phyloP scores from a whole-genome alignment of 2,888 invertebrate genomes.

The Vanessa cardui region DNA sequence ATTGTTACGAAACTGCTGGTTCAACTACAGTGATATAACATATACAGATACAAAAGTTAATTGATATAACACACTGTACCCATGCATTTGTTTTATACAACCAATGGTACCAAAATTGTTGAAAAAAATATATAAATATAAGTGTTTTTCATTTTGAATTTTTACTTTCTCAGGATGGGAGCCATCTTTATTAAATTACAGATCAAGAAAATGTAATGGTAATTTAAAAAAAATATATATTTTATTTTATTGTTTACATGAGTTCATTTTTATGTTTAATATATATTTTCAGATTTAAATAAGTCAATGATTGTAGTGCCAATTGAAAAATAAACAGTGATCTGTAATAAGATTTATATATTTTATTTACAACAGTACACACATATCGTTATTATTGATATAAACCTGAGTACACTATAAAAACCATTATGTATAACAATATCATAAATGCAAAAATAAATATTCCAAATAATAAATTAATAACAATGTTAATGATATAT shows the following conservation, averaged over 20 bases:
- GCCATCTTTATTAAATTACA: slow-evolving; percentile 36
- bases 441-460: slow-evolving; percentile 5
- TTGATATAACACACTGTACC: no score
- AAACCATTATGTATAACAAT: not conserved
- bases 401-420: not conserved
- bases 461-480: not conserved
- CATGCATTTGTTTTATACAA: no score
- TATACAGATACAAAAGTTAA: no score
- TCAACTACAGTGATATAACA: no score
- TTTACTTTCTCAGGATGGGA: slow-evolving; percentile 43
- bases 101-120: no score
- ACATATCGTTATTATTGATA: not conserved
- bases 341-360: slow-evolving; percentile 22
- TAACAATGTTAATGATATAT: not conserved
- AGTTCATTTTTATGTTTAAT: slow-evolving; percentile 20
- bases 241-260: not conserved
- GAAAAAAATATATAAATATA: no score
- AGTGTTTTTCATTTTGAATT: slow-evolving; percentile 27
- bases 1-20: no score
- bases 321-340: slow-evolving; percentile 48
- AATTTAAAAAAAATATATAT: slow-evolving; percentile 21
- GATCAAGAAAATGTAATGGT: slow-evolving; percentile 50
- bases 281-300: slow-evolving; percentile 48
- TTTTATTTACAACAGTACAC: slow-evolving; percentile 16
- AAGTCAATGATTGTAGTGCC: slow-evolving; percentile 59